Evolutionary conservation across 2,888 invertebrate species (phyloP).

Genomic region (Copidosoma aretas): DNA sequence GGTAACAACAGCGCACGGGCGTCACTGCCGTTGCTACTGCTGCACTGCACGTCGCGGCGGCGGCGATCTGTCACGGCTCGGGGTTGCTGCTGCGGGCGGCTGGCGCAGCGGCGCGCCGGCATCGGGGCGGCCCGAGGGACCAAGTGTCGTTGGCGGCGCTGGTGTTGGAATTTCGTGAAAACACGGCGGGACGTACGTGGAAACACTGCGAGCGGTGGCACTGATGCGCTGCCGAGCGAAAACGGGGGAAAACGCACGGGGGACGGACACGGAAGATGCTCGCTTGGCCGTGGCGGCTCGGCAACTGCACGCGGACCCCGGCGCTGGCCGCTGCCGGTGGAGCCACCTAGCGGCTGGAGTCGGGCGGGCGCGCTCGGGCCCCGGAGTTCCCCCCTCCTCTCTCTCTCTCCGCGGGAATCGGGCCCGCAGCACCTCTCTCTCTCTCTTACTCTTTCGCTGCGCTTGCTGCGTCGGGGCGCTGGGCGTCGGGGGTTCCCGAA

Average conservation of each 20-base stretch:
- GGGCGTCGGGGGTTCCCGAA: background rate
- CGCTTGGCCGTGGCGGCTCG: slow-evolving; percentile 70
- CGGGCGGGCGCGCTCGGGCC: slow-evolving; percentile 23
- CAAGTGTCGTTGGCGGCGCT: background rate
- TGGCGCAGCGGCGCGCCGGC: slow-evolving; percentile 28
- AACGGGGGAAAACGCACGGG: slow-evolving; percentile 35
- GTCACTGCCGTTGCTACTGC: slow-evolving; percentile 2
- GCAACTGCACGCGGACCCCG: slow-evolving; percentile 70
- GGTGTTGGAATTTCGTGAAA: background rate
- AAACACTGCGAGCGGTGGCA: slow-evolving; percentile 11
- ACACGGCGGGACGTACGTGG: slow-evolving; percentile 5
- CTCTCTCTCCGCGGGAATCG: slow-evolving; percentile 16
- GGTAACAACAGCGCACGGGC: too few relatives aligned
- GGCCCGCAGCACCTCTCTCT: background rate
- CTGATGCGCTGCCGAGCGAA: slow-evolving; percentile 20
- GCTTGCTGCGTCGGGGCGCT: background rate
- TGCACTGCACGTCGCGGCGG: slow-evolving; percentile 5
- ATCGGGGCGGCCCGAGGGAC: slow-evolving; percentile 34
- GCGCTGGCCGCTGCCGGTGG: slow-evolving; percentile 69
- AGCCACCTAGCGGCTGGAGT: slow-evolving; percentile 68
- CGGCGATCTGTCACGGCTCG: background rate
- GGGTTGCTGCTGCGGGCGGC: slow-evolving; percentile 1
- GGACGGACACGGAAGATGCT: slow-evolving; percentile 63
- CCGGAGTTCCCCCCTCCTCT: background rate
- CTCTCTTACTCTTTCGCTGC: too few relatives aligned